These are phyloP conservation scores for Lytechinus pictus DNA, from an alignment of 35 echinoderm and acorn worm species.

Conservation along the genomic window DNA sequence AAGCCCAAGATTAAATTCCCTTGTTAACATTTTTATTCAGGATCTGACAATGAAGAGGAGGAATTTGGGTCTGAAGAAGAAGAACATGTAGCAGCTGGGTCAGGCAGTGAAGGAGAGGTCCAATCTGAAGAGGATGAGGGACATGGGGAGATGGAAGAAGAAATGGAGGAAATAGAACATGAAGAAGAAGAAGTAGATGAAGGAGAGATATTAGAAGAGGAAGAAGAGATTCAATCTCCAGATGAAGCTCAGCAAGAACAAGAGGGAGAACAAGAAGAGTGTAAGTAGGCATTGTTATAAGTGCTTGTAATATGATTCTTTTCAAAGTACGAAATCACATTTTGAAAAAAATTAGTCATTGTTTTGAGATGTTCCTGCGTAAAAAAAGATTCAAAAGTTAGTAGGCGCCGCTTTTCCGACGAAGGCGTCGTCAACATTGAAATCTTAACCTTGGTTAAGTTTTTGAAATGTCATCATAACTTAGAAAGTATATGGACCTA, in stretches of 20 bases:
- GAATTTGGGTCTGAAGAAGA: slow-evolving; percentile 25
- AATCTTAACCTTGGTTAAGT: too few relatives aligned
- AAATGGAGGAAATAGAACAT: slow-evolving; percentile 48
- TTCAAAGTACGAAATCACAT: neutral
- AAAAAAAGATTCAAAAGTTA: too few relatives aligned
- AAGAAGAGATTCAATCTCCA: slow-evolving; percentile 57
- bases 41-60: slow-evolving; percentile 23
- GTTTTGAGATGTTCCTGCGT: too few relatives aligned
- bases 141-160: slow-evolving; percentile 37
- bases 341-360: too few relatives aligned
- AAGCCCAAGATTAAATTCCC: too few relatives aligned
- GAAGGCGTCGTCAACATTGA: too few relatives aligned
- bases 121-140: slow-evolving; percentile 35
- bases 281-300: neutral
- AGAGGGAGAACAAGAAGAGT: slow-evolving; percentile 42
- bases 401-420: too few relatives aligned
- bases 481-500: too few relatives aligned
- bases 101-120: slow-evolving; percentile 34
- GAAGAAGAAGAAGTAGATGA: slow-evolving; percentile 55
- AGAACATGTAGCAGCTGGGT: neutral
- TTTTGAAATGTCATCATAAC: too few relatives aligned
- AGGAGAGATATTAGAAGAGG: slow-evolving; percentile 56
- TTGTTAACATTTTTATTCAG: neutral
- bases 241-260: slow-evolving; percentile 30
- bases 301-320: neutral